Conservation (phyloP, 2,113 vertebrate genomes). For the Elephas maximus region DNA sequence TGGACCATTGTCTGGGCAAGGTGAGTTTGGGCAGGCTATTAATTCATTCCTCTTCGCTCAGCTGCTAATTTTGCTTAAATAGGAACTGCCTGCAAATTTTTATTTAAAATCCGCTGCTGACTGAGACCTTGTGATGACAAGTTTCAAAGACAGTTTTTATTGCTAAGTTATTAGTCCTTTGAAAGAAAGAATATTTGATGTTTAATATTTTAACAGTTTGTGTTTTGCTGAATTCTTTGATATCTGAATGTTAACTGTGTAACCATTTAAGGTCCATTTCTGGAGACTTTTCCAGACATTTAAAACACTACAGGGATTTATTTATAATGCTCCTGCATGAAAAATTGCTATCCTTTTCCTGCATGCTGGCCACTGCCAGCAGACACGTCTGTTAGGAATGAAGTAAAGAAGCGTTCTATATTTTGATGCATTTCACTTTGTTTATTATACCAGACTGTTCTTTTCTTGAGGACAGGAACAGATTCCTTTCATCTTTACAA, state of each 20-base stretch:
- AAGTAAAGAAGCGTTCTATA: conserved; percentile 80
- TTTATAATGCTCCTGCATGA: conserved; percentile 77
- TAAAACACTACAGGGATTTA: conserved; percentile 77
- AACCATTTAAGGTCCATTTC: conserved; percentile 83
- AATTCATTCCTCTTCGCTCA: conserved; percentile 76
- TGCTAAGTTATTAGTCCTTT: conserved; percentile 83
- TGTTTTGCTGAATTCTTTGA: conserved; percentile 80
- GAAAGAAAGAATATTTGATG: conserved; percentile 83
- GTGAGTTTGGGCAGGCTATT: conserved; percentile 64
- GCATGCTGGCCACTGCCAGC: conserved; percentile 65
- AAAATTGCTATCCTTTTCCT: conserved; percentile 82
- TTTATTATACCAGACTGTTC: neutral
- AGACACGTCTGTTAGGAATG: conserved; percentile 76
- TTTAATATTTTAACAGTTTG: conserved; percentile 85
- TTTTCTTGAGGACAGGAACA: conserved; percentile 48
- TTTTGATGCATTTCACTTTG: conserved; percentile 63
- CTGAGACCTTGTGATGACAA: conserved; percentile 78
- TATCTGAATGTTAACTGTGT: conserved; percentile 74
- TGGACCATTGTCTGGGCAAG: conserved; percentile 52
- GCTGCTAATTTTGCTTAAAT: conserved; percentile 76
- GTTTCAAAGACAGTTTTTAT: conserved; percentile 86
- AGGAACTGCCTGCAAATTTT: conserved; percentile 72
- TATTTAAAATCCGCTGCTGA: conserved; percentile 75
- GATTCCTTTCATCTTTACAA: conserved; percentile 66
- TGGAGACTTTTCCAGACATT: conserved; percentile 75